Evolutionary conservation across 2,113 vertebrate species (phyloP), one percentile per base, ranked within the genome.

Genomic region (Catharus minimus): DNA sequence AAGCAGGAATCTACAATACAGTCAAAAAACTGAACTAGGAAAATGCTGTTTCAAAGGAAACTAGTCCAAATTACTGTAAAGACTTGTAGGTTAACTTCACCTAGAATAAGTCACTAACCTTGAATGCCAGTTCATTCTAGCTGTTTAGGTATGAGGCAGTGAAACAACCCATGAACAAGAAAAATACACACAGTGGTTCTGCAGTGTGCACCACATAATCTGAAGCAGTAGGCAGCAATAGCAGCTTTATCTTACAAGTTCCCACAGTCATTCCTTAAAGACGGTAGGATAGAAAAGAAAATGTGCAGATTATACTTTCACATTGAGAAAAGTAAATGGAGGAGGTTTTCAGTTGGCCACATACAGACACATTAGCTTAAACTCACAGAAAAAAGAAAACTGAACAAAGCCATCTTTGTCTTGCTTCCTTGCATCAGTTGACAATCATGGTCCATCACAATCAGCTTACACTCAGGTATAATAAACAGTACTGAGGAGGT

Each of bases 111-210:
- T 97, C 97, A 97, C 97, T 97, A 97, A 97, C 91, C 89, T 84
- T 83, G 96, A 98, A 97, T 96, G 92, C 96, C 95, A 96, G 94
- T 94, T 98, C 97, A 97, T 98, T 97, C 98, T 96, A 98, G 96
- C 97, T 98, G 97, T 97, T 98, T 97, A 98, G 98, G 98, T 97
- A 98, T 91, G 90, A 97, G 96, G 95, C 93, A 95, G 96, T 97
- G 98, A 98, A 98, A 98, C 98, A 98, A 98, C 95, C 98, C 97
- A 85, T 94, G 96, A 95, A 96, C 89, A 98, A 98, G 97, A 97
- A 98, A 98, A 99, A 98, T 97, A 98, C 82, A 96, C 97, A 96
- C 33, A 95, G 95, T 96, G 97, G 96, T 97, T 98, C 97, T 97
- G 96, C 96, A 97, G 96, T 89, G 61, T 96, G 97, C 97, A 93